Evolutionary conservation across 2,888 invertebrate species (phyloP).

Genomic region (Euplexia lucipara): DNA sequence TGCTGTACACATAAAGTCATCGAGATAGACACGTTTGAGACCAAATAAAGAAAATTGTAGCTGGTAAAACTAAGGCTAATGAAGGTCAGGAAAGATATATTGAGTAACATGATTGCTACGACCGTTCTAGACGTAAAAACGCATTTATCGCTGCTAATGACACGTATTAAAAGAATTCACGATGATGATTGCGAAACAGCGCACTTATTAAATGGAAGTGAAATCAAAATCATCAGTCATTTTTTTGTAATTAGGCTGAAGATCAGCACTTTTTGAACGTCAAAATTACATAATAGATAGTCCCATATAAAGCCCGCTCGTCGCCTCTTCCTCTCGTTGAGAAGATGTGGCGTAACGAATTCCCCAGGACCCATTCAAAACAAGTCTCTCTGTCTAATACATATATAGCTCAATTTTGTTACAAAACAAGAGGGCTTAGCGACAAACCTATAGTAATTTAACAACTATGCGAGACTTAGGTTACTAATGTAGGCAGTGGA

Average conservation of each 20-base stretch:
- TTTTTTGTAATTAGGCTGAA: no score
- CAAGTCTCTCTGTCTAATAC: conserved; percentile 51
- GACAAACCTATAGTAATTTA: conserved; percentile 51
- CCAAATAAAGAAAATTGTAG: conserved; percentile 53
- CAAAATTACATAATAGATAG: no score
- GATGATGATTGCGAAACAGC: conserved; percentile 41
- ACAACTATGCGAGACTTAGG: conserved; percentile 49
- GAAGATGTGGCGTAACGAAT: no score
- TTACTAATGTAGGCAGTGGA: conserved; percentile 25
- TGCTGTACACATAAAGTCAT: conserved; percentile 25
- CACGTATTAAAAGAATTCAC: conserved; percentile 36
- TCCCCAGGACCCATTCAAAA: conserved; percentile 31
- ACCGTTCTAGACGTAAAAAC: conserved; percentile 32
- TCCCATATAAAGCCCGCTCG: no score
- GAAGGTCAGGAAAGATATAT: conserved; percentile 33
- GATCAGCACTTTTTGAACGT: no score
- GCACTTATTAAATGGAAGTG: conserved; percentile 47
- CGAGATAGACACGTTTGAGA: conserved; percentile 36
- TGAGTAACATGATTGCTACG: conserved; percentile 20
- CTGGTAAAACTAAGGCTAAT: conserved; percentile 50
- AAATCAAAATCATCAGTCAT: no score
- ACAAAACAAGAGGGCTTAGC: conserved; percentile 36
- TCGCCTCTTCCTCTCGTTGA: no score
- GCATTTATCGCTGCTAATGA: conserved; percentile 38
- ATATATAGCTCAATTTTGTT: conserved; percentile 51